Evolutionary conservation across 2,888 invertebrate genomes (phyloP).

Genomic region (Agriopis leucophaearia): DNA sequence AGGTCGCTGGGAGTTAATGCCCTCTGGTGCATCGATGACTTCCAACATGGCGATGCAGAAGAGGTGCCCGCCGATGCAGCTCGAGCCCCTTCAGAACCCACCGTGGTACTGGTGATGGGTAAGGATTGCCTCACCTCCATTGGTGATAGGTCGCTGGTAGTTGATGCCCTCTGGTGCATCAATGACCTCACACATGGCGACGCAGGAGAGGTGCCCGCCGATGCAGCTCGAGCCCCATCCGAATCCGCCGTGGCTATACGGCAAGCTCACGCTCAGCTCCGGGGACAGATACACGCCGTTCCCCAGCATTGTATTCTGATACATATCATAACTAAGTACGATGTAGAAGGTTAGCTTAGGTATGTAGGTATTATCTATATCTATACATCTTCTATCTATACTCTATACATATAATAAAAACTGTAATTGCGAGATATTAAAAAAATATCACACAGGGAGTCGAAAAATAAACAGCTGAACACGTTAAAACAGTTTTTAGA

Average conservation of each 20-base stretch:
- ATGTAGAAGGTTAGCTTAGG: background rate
- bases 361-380: no score
- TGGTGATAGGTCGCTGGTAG: conserved; percentile 78
- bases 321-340: background rate
- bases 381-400: no score
- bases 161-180: conserved; percentile 89
- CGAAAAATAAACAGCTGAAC: no score
- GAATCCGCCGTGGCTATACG: conserved; percentile 90
- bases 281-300: conserved; percentile 92
- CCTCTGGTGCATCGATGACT: conserved; percentile 90
- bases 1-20: conserved; percentile 84
- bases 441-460: no score
- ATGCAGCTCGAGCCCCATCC: conserved; percentile 92
- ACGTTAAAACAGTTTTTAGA: no score
- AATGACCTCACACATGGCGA: conserved; percentile 93
- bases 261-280: conserved; percentile 90
- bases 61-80: conserved; percentile 90
- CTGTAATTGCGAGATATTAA: no score
- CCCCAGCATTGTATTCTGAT: conserved; percentile 88
- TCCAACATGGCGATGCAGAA: conserved; percentile 94
- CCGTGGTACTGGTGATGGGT: conserved; percentile 71
- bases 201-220: conserved; percentile 91
- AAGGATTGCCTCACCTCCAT: conserved; percentile 60
- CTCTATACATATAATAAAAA: no score
- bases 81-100: conserved; percentile 92